Evolutionary conservation across 1,140 invertebrate species (phyloP).

Genomic region (Papilio xuthus): DNA sequence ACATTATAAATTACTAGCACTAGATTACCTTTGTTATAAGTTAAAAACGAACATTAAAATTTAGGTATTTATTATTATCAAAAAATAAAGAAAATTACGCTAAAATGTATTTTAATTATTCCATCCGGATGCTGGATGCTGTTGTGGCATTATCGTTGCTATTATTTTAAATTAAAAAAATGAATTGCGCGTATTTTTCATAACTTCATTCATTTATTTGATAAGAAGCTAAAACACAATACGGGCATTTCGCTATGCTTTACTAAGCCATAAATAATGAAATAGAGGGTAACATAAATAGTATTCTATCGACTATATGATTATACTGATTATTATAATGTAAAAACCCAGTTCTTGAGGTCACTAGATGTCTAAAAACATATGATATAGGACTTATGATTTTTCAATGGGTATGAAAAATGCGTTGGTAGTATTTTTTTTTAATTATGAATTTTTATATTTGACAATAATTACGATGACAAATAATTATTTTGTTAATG

Average conservation of each 20-base stretch:
- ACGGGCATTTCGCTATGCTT: too few species aligned
- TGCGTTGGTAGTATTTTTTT: neutral
- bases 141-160: neutral
- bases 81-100: neutral
- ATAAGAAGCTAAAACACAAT: neutral
- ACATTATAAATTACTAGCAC: conserved; percentile 16
- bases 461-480: neutral
- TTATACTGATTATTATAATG: too few species aligned
- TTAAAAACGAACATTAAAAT: neutral
- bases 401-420: too few species aligned
- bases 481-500: neutral
- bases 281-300: too few species aligned
- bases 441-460: neutral
- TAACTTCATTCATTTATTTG: neutral
- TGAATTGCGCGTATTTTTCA: neutral
- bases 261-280: too few species aligned
- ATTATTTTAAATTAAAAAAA: neutral
- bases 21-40: neutral
- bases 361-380: too few species aligned
- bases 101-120: neutral
- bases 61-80: neutral
- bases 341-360: too few species aligned
- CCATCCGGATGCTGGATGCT: too few species aligned
- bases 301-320: too few species aligned
- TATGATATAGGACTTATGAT: too few species aligned